Evolutionary conservation across 35 echinoderm and acorn worm species (phyloP), one percentile per base, ranked within the genome.

Genomic region (Ptychodera flava): DNA sequence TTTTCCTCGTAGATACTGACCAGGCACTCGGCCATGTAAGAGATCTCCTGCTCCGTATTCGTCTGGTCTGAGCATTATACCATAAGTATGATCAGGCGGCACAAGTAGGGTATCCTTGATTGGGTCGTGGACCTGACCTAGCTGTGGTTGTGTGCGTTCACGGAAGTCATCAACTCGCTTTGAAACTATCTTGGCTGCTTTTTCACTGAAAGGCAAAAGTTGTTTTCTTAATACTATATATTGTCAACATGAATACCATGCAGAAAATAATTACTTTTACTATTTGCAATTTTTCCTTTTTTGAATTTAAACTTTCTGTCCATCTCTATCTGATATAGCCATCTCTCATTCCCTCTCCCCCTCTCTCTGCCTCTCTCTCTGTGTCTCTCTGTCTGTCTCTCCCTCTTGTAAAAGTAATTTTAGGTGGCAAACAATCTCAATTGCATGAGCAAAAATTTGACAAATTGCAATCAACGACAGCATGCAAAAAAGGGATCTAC

Each of bases 161-260:
- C 96, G 53, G 92, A 99, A 99, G 83, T 99, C 96, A 92, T 99
- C 93, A 1, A 99, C 96, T 33, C 93, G 75, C 86, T 99, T 99
- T 22, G 93, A 87, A 2, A 94, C 92, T 0, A 92, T 52, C 79
- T 99, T 99, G 0, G 90, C 87, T 1, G 90, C 88, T 92, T 94
- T 99, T 37, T 92, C 92, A 0, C 93, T 99, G 90, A 35, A 16
- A 88, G 82, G 32, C 36, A 78, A 78, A 78, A 81, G 35, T 14
- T 30, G 78, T 28, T 79, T 28, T 6, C 1, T 6, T 28, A 6
- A 79, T 28, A 79, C 32, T 79, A 79, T 79, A 1, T 10, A 79
- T 6, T 28, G 1, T 30, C n/a, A 30, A 30, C n/a, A 77, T 15
- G 29, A 30, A 79, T 28, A 79, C 1, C 29, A 79, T 30, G 28